Conservation (phyloP, 1,140 invertebrate species). For the Trichonephila clavipes region DNA sequence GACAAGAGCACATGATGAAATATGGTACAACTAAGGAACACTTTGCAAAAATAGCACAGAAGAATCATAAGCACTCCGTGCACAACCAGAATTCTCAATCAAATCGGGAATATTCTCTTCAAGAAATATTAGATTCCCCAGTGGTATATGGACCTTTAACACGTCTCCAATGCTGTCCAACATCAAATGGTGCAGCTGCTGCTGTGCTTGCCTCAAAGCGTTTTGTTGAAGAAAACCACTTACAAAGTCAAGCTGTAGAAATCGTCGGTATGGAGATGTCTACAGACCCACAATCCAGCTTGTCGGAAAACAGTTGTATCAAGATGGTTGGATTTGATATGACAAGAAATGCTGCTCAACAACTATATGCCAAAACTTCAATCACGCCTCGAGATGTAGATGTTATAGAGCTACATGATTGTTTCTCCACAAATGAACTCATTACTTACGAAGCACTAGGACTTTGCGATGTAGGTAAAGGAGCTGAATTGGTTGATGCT, state of each 20-base stretch:
- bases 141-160: constrained; percentile 93
- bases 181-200: constrained; percentile 96
- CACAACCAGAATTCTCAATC: constrained; percentile 99
- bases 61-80: constrained; percentile 97
- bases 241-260: constrained; percentile 93
- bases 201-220: constrained; percentile 94
- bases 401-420: constrained; percentile 98
- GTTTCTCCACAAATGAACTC: constrained; percentile 98
- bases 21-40: constrained; percentile 96
- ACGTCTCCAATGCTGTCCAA: constrained; percentile 98
- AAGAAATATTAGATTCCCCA: constrained; percentile 91
- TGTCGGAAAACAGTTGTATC: constrained; percentile 91
- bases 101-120: constrained; percentile 91
- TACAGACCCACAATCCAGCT: constrained; percentile 93
- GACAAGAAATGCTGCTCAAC: constrained; percentile 91
- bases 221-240: constrained; percentile 91
- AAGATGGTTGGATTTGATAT: constrained; percentile 98
- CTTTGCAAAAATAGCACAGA: constrained; percentile 98
- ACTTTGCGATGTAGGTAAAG: constrained; percentile 93
- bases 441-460: constrained; percentile 99
- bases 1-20: constrained; percentile 97
- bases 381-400: constrained; percentile 91
- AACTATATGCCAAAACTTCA: constrained; percentile 89
- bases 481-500: constrained; percentile 93
- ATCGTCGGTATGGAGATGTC: constrained; percentile 98